phyloP scores from a whole-genome alignment of 2,113 vertebrate species.

The Leiothrix lutea region DNA sequence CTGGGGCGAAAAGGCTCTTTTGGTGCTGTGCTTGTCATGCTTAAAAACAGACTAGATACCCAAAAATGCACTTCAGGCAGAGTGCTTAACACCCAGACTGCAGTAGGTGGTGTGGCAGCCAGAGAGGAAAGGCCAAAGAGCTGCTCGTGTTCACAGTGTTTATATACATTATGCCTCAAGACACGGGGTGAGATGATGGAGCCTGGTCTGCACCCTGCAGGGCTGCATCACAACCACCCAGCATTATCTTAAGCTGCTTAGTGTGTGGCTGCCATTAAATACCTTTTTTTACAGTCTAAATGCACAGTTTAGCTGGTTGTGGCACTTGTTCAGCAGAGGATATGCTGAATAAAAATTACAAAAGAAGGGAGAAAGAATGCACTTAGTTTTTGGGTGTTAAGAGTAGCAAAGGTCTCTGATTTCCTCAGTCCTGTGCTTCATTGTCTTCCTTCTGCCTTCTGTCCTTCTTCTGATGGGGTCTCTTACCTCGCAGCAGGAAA shows the following conservation, averaged over 20 bases:
- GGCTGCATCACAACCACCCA: background rate
- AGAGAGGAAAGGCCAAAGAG: background rate
- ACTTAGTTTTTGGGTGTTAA: background rate
- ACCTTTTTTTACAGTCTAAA: background rate
- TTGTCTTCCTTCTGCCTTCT: background rate
- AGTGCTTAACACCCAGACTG: background rate
- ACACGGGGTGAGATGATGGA: accelerated
- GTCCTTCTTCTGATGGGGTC: background rate
- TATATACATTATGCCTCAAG: background rate
- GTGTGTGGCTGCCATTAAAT: background rate
- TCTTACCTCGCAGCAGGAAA: background rate
- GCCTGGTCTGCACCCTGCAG: background rate
- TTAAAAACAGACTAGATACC: background rate
- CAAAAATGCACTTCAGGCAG: background rate
- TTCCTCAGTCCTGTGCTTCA: background rate
- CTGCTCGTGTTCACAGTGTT: background rate
- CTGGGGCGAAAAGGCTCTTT: accelerated
- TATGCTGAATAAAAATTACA: background rate
- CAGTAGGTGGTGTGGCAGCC: background rate
- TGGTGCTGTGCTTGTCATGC: background rate
- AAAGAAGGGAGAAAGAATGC: background rate
- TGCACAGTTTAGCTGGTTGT: background rate
- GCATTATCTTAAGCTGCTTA: background rate
- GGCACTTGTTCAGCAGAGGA: background rate
- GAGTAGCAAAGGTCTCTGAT: background rate